These are phyloP conservation scores for Anoplophora glabripennis DNA, from an alignment of 1,140 invertebrate species.

Conservation along the genomic window DNA sequence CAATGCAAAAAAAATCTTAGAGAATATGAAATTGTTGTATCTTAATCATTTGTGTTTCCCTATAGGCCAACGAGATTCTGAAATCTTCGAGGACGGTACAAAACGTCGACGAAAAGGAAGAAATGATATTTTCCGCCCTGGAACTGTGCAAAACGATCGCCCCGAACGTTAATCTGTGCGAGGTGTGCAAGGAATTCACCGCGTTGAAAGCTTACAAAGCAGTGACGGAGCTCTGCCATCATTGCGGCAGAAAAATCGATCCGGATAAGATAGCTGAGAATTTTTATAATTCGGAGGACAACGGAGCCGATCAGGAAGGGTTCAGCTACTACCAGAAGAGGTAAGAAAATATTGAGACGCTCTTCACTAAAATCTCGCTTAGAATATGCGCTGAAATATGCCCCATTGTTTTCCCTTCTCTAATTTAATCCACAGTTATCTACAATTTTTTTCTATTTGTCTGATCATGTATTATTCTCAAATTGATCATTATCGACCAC, in stretches of 20 bases:
- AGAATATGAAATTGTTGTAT: too few relatives aligned
- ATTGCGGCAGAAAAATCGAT: conserved; percentile 81
- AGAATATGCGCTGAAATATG: too few relatives aligned
- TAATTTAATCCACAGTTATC: too few relatives aligned
- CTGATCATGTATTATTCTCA: too few relatives aligned
- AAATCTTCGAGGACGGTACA: conserved; percentile 69
- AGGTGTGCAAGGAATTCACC: conserved; percentile 76
- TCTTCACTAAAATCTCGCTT: too few relatives aligned
- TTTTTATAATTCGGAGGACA: conserved; percentile 78
- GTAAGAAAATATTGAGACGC: conserved; percentile 48
- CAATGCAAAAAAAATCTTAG: too few relatives aligned
- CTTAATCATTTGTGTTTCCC: too few relatives aligned
- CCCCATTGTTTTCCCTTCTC: too few relatives aligned
- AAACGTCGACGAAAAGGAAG: conserved; percentile 69
- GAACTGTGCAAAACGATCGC: conserved; percentile 84
- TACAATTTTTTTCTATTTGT: too few relatives aligned
- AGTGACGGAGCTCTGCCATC: conserved; percentile 83
- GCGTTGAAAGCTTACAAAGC: conserved; percentile 79
- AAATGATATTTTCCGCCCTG: conserved; percentile 73
- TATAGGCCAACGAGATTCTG: conserved; percentile 85
- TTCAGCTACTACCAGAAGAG: conserved; percentile 66
- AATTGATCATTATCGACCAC: too few relatives aligned
- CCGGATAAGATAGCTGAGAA: conserved; percentile 84
- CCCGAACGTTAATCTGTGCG: conserved; percentile 71
- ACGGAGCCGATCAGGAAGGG: conserved; percentile 71